Conservation (phyloP, 2,888 invertebrate genomes). For the Calameuta filiformis region DNA sequence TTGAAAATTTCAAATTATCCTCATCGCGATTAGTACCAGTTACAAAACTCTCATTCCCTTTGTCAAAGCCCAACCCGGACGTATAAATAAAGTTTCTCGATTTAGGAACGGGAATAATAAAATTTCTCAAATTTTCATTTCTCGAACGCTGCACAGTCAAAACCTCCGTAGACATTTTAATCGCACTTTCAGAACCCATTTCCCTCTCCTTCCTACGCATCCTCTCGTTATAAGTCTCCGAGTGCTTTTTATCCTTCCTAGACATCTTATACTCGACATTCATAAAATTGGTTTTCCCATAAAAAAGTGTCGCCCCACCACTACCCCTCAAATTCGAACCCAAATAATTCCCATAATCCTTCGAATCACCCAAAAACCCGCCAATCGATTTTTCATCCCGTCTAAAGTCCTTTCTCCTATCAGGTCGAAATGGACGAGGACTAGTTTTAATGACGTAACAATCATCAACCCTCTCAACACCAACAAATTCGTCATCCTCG, state of each 20-base stretch:
- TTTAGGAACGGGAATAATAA: not conserved
- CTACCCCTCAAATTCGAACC: not conserved
- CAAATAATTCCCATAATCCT: not conserved
- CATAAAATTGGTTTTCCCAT: not conserved
- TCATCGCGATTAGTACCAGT: not conserved
- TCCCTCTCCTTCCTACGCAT: slow-evolving; percentile 35
- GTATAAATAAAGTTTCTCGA: not conserved
- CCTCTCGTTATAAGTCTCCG: slow-evolving; percentile 60
- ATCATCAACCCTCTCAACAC: slow-evolving; percentile 49
- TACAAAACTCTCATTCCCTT: not conserved
- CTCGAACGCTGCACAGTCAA: not conserved
- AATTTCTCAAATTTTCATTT: not conserved
- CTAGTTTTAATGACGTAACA: slow-evolving; percentile 56
- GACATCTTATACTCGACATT: slow-evolving; percentile 51
- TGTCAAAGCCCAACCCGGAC: not conserved
- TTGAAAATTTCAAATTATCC: not conserved
- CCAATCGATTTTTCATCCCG: not conserved
- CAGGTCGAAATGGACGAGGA: slow-evolving; percentile 56
- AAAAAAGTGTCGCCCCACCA: not conserved
- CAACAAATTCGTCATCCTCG: slow-evolving; percentile 58
- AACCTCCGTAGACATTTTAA: not conserved
- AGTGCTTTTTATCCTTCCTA: slow-evolving; percentile 60
- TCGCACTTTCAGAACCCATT: not conserved
- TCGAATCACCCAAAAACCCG: not conserved
- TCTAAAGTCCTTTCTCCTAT: slow-evolving; percentile 38